Evolutionary conservation across 2,888 invertebrate species (phyloP), one percentile per base, ranked within the genome.

Genomic region (Tachina fera): DNA sequence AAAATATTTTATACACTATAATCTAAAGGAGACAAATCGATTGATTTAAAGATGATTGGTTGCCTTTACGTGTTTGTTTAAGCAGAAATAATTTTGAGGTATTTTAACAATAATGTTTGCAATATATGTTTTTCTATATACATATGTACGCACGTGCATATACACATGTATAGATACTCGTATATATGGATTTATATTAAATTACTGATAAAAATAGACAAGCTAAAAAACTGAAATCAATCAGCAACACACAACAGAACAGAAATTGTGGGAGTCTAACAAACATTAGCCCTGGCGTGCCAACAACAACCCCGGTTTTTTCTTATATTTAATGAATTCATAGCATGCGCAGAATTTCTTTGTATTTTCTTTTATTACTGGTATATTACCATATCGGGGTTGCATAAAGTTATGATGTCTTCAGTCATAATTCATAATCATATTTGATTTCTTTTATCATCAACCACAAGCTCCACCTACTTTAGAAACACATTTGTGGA

Each of bases 91-190:
- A 88, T 89, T 90, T 86, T 90, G 90, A 87, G 91, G 91, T 88
- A 88, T 88, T 88, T 87, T 87, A 89, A 88, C 88, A 88, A 91
- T 90, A 91, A 90, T 90, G 89, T 90, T 90, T 89, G 56, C 63
- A 43, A 79, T 49, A 53, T 9, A 43, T 22, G 22, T 65, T 6
- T 43, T 49, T 14, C 47, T 31, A 49, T 49, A 10, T 13, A 53
- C 1, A 2, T 53, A 53, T 1, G 9, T 53, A 53, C 3, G 31
- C 31, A 31, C 14, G 19, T 53, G 53, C 5, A 9, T 53, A 19
- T 19, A 19, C 1, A 11, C 3, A 16, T 11, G 16, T 43, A 16
- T 39, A n/a, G n/a, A n/a, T n/a, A n/a, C n/a, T n/a, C n/a, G n/a
- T n/a, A n/a, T n/a, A n/a, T 31, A 56, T 56, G 22, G 49, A 56